Evolutionary conservation across 2,888 invertebrate species (phyloP).

Genomic region (Melinaea menophilus): DNA sequence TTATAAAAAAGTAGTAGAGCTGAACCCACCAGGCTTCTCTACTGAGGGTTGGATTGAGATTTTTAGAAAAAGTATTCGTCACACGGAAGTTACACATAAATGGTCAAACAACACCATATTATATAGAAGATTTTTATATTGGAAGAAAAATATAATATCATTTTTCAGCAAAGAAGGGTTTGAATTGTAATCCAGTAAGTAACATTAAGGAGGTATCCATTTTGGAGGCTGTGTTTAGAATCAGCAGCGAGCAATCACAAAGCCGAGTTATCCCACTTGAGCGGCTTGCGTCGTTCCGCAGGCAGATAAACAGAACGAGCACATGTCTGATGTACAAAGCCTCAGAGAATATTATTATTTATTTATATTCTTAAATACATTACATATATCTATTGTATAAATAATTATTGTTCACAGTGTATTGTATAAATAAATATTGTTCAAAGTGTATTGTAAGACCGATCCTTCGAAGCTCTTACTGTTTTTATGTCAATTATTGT

Average conservation of each 20-base stretch:
- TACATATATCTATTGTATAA: too few relatives aligned
- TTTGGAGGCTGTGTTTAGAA: constrained; percentile 27
- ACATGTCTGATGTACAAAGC: constrained; percentile 34
- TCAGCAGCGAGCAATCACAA: constrained; percentile 45
- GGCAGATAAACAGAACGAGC: constrained; percentile 57
- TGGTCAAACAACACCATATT: too few relatives aligned
- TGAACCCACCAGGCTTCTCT: too few relatives aligned
- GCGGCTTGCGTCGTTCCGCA: constrained; percentile 50
- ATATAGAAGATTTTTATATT: background rate
- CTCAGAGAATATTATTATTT: constrained; percentile 18
- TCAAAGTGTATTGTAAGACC: too few relatives aligned
- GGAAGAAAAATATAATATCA: background rate
- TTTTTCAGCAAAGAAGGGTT: constrained; percentile 12
- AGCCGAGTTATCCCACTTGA: constrained; percentile 63
- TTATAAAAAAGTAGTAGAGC: too few relatives aligned
- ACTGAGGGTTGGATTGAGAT: too few relatives aligned
- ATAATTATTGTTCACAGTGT: too few relatives aligned
- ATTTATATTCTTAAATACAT: constrained; percentile 12
- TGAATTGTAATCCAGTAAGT: constrained; percentile 28
- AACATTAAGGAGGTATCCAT: constrained; percentile 34
- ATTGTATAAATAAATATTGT: too few relatives aligned
- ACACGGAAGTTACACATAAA: too few relatives aligned
- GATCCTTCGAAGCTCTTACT: too few relatives aligned
- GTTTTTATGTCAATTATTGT: too few relatives aligned
- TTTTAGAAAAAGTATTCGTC: too few relatives aligned